Conservation (phyloP, 2,797 vertebrate genomes). For the Bovichtus diacanthus region DNA sequence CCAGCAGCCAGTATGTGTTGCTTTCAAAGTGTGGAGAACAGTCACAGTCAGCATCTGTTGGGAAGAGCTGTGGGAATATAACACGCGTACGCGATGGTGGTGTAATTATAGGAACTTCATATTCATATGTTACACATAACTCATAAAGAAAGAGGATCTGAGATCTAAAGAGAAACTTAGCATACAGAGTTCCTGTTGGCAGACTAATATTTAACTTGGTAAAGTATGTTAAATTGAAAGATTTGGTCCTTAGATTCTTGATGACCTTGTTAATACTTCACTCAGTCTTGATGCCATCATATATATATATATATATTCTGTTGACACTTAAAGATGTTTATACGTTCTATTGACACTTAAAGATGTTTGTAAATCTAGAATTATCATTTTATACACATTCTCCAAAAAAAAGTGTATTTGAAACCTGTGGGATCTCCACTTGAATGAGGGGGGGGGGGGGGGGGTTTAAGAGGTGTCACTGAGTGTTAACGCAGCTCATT, state of each 20-base stretch:
- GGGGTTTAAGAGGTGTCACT: not conserved
- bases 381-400: too few species aligned
- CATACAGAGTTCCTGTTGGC: not conserved
- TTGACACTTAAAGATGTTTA: too few species aligned
- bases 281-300: too few species aligned
- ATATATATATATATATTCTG: too few species aligned
- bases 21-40: conserved; percentile 4
- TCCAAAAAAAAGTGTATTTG: too few species aligned
- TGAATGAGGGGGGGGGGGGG: too few species aligned
- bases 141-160: not conserved
- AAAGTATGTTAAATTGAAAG: too few species aligned
- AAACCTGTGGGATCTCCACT: too few species aligned
- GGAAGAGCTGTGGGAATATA: conserved; percentile 1
- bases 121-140: not conserved
- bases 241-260: too few species aligned
- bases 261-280: not conserved
- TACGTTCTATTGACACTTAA: too few species aligned
- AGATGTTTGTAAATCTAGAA: too few species aligned
- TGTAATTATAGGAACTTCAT: not conserved
- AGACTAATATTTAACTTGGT: too few species aligned
- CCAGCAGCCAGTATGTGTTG: conserved; percentile 12
- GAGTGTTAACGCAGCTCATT: not conserved
- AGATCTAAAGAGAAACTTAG: not conserved
- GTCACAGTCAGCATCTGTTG: not conserved
- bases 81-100: not conserved